phyloP scores from a whole-genome alignment of 2,113 vertebrate species.

The Bubo scandiacus region DNA sequence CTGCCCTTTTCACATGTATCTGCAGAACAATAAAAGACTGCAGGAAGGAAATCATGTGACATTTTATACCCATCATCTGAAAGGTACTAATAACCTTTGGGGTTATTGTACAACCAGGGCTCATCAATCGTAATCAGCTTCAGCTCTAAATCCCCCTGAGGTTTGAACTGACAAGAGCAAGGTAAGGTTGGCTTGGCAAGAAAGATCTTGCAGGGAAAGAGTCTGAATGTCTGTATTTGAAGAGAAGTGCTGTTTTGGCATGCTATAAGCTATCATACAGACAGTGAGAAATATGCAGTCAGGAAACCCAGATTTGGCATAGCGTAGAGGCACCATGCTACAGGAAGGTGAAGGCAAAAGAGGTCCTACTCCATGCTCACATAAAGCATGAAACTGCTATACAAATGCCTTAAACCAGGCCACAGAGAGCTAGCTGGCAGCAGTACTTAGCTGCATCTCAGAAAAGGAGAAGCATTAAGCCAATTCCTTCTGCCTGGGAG shows the following conservation, averaged over 20 bases:
- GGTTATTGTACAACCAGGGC: not conserved
- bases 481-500: not conserved
- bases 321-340: not conserved
- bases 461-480: not conserved
- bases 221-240: not conserved
- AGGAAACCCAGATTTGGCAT: not conserved
- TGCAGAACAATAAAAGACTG: not conserved
- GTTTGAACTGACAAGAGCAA: not conserved
- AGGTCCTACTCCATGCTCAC: not conserved
- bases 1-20: not conserved
- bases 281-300: not conserved
- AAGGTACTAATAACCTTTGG: conserved; percentile 34
- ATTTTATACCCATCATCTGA: conserved; percentile 18
- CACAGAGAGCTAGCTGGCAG: not conserved
- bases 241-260: not conserved
- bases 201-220: not conserved
- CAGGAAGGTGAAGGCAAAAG: not conserved
- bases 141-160: not conserved
- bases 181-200: not conserved
- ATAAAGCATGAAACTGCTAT: not conserved
- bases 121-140: conserved; percentile 35
- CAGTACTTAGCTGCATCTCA: not conserved
- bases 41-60: conserved; percentile 1
- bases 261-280: not conserved
- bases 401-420: not conserved